These are phyloP conservation scores for Rhagonycha fulva DNA, from an alignment of 2,888 invertebrate genomes.

Conservation along the genomic window DNA sequence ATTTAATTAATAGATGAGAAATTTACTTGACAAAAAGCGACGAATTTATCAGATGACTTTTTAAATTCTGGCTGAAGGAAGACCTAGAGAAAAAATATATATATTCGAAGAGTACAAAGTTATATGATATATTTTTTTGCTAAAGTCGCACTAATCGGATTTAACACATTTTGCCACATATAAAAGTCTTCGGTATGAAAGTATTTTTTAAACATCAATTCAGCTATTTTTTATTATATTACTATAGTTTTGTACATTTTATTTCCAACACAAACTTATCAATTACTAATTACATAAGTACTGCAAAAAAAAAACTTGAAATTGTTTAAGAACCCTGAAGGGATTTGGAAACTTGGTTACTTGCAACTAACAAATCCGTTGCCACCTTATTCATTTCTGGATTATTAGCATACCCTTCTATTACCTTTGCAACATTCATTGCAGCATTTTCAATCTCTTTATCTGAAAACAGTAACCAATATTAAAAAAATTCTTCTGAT, in stretches of 20 bases:
- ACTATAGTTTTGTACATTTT: neutral
- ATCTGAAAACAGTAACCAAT: neutral
- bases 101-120: neutral
- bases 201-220: neutral
- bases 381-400: neutral
- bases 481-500: neutral
- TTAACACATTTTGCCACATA: neutral
- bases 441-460: neutral
- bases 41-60: neutral
- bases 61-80: neutral
- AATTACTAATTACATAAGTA: neutral
- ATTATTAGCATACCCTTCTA: neutral
- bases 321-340: neutral
- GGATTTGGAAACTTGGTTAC: neutral
- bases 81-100: neutral
- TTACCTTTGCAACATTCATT: neutral
- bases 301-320: neutral
- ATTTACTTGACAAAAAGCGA: no score
- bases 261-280: neutral
- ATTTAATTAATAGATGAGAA: no score
- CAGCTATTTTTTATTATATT: neutral
- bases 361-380: neutral
- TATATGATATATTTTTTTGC: neutral
- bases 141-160: neutral
- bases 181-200: neutral